Base-by-base conservation (phyloP, 2,797 vertebrate species). In the Crax fasciolata region DNA sequence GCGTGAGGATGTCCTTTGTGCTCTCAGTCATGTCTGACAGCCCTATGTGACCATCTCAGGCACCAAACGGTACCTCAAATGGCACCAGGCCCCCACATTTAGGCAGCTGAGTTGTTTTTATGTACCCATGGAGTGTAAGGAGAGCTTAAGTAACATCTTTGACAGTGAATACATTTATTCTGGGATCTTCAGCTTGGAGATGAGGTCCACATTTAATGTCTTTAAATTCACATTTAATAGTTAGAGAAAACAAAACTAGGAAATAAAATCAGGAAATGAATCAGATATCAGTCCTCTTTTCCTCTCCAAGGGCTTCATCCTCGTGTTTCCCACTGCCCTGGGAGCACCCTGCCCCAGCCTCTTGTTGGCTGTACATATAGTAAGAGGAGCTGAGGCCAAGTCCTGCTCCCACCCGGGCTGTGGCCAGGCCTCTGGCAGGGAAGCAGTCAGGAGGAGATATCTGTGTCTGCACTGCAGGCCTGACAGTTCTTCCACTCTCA, bases 381-480 rank as follows among this genome's bases (percentile, higher is more conserved):
- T 10, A 35, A 10, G 24, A 51, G 17, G 25, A 68, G 6, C 21
- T 28, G 16, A 71, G 51, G 35, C 4, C 1, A n/a, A 62, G 76
- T 32, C 43, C 43, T 39, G 14, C n/a, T 77, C 27, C 21, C 27
- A 58, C 18, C 3, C 4, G 12, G 20, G 3, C 4, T 70, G 16
- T 48, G 32, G 7, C 23, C 15, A 4, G 28, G 13, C 16, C 11
- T 54, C 49, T 61, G 41, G 17, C 46, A 61, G 41, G 15, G 30
- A 46, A 3, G 1, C 1, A 11, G 25, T 71, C 28, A 30, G 61
- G 49, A 35, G 1, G 5, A 65, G 19, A 4, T 35, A 28, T 43
- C 59, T 0, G 0, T 4, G 6, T 70, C 65, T 79, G 3, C 23
- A 49, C 7, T 0, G 2, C 10, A 38, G 14, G 65, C 11, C 19